These are phyloP conservation scores for Spisula subtruncata DNA, from an alignment of 2,888 invertebrate genomes.

Conservation along the genomic window DNA sequence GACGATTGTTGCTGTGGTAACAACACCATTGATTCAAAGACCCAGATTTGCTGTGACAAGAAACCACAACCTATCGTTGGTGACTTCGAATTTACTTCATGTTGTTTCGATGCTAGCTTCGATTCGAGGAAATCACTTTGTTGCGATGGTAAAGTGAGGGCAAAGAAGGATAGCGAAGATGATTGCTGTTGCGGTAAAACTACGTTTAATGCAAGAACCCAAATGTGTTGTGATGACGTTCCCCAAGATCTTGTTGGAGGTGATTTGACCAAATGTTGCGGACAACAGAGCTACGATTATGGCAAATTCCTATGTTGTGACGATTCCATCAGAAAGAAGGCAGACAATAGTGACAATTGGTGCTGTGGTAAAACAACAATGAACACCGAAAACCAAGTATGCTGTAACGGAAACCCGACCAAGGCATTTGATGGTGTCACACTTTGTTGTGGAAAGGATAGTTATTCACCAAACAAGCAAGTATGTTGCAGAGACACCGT, in stretches of 20 bases:
- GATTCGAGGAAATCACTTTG: conserved; percentile 60
- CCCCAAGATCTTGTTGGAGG: conserved; percentile 51
- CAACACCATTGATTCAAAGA: conserved; percentile 57
- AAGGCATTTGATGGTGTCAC: conserved; percentile 39
- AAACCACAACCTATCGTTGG: conserved; percentile 55
- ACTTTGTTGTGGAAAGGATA: conserved; percentile 59
- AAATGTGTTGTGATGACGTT: conserved; percentile 61
- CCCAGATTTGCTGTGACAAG: conserved; percentile 57
- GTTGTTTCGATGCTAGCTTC: conserved; percentile 58
- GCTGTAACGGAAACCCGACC: conserved; percentile 59
- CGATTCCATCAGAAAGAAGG: conserved; percentile 56
- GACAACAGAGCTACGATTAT: conserved; percentile 55
- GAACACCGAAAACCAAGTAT: conserved; percentile 56
- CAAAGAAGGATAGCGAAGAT: conserved; percentile 53
- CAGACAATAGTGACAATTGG: conserved; percentile 45
- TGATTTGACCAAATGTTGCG: conserved; percentile 56
- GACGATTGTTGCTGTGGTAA: conserved; percentile 67
- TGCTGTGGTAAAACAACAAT: conserved; percentile 62
- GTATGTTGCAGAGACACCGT: conserved; percentile 57
- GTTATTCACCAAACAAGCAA: conserved; percentile 49
- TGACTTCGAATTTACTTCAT: conserved; percentile 53
- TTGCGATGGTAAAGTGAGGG: conserved; percentile 51
- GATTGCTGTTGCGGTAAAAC: conserved; percentile 64
- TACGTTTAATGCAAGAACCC: conserved; percentile 53
- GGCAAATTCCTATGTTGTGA: conserved; percentile 58